Evolutionary conservation across 2,797 vertebrate genomes (phyloP).

Genomic region (Crax fasciolata): DNA sequence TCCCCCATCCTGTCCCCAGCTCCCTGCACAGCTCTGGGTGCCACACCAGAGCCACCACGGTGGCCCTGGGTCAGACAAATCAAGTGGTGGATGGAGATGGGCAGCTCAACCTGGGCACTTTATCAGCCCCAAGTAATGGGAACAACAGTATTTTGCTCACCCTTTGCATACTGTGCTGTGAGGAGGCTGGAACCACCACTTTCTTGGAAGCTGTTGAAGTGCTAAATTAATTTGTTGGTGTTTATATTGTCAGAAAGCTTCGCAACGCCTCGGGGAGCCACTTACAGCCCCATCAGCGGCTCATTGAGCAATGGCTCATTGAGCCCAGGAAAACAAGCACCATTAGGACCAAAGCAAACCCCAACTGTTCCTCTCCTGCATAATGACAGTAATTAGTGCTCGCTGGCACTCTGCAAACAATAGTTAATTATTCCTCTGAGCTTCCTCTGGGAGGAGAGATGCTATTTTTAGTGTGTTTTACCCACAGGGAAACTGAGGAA

Average conservation of each 20-base stretch:
- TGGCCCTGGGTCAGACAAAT: neutral
- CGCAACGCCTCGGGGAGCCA: slow-evolving; percentile 5
- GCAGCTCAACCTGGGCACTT: neutral
- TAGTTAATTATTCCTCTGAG: slow-evolving; percentile 44
- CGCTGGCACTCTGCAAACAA: slow-evolving; percentile 8
- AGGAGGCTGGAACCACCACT: neutral
- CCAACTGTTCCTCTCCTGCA: neutral
- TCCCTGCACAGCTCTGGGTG: neutral
- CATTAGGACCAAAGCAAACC: slow-evolving; percentile 45
- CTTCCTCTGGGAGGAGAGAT: neutral
- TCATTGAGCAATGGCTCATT: neutral
- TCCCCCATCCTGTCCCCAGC: neutral
- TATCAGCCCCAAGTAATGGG: rapidly evolving
- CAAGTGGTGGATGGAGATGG: neutral
- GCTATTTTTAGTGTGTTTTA: neutral
- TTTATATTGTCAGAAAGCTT: slow-evolving; percentile 16
- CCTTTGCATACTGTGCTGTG: neutral
- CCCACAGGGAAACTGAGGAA: slow-evolving; percentile 48
- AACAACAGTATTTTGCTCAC: neutral
- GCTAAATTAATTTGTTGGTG: slow-evolving; percentile 29
- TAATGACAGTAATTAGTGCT: slow-evolving; percentile 59
- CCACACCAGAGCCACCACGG: neutral
- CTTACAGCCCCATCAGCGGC: slow-evolving; percentile 35
- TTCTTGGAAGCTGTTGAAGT: neutral
- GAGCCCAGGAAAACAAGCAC: slow-evolving; percentile 27